Evolutionary conservation across 1,140 invertebrate genomes (phyloP).

Genomic region (Papilio helenus): DNA sequence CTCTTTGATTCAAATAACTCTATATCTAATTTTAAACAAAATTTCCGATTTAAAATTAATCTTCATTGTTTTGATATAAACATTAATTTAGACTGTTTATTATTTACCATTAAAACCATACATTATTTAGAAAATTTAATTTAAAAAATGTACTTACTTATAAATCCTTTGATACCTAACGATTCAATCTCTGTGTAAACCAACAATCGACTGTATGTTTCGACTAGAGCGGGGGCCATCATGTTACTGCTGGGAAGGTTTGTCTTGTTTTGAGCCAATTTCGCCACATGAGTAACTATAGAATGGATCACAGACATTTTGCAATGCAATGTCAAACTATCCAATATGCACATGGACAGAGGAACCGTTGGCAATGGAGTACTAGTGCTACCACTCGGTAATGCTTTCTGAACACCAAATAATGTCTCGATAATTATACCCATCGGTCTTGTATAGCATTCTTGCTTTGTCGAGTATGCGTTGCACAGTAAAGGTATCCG

Average conservation of each 20-base stretch:
- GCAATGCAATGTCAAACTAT: slow-evolving; percentile 97
- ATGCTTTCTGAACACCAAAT: slow-evolving; percentile 87
- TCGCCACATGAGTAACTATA: slow-evolving; percentile 94
- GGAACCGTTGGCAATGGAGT: slow-evolving; percentile 89
- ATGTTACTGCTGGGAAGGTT: slow-evolving; percentile 85
- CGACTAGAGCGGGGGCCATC: slow-evolving; percentile 95
- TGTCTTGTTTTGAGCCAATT: slow-evolving; percentile 93
- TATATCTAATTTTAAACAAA: no score
- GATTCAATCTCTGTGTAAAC: slow-evolving; percentile 99
- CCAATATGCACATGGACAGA: slow-evolving; percentile 95
- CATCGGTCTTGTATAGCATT: slow-evolving; percentile 94
- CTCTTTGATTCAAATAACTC: no score
- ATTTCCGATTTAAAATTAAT: no score
- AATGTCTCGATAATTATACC: slow-evolving; percentile 94
- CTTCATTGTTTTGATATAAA: no score
- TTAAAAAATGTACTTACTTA: slow-evolving; percentile 86
- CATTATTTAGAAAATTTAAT: no score
- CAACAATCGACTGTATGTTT: slow-evolving; percentile 96
- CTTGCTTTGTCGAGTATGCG: slow-evolving; percentile 95
- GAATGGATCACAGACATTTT: slow-evolving; percentile 99
- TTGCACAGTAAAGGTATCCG: slow-evolving; percentile 96
- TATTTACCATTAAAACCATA: no score
- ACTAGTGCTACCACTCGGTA: slow-evolving; percentile 81
- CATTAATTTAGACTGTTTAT: no score
- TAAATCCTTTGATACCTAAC: slow-evolving; percentile 97